Evolutionary conservation across 2,113 vertebrate species (phyloP).

Genomic region (Oreamnos americanus): DNA sequence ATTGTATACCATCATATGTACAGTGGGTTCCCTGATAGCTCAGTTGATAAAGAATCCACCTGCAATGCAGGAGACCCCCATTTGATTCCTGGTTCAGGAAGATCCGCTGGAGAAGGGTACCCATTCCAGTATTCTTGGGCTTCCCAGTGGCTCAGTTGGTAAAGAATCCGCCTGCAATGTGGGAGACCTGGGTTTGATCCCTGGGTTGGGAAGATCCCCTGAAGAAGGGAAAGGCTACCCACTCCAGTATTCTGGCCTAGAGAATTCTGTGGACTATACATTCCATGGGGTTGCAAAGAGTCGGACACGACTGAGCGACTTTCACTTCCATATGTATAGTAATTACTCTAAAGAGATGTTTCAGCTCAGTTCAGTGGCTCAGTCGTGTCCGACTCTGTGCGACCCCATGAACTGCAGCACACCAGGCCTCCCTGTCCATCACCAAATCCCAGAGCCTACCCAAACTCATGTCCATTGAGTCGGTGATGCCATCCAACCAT

Average conservation of each 20-base stretch:
- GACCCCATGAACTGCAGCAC: neutral
- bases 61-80: neutral
- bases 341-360: neutral
- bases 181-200: neutral
- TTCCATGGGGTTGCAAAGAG: neutral
- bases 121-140: neutral
- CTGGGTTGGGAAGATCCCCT: neutral
- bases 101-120: neutral
- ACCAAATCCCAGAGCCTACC: neutral
- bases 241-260: neutral
- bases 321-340: neutral
- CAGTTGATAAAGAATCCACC: neutral
- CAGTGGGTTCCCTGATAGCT: neutral
- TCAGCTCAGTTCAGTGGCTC: neutral
- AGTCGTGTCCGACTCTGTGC: neutral
- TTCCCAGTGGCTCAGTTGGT: neutral
- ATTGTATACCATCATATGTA: neutral
- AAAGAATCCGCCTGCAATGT: neutral
- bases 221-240: neutral
- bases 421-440: neutral
- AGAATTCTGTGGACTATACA: neutral
- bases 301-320: neutral
- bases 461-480: neutral
- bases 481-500: neutral
- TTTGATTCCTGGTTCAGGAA: neutral